A percentile compares a stretch with the other conserved stretches of the same genome.
Evolutionary conservation across 1,140 invertebrate species (phyloP).

Genomic region (Cecropterus lyciades): DNA sequence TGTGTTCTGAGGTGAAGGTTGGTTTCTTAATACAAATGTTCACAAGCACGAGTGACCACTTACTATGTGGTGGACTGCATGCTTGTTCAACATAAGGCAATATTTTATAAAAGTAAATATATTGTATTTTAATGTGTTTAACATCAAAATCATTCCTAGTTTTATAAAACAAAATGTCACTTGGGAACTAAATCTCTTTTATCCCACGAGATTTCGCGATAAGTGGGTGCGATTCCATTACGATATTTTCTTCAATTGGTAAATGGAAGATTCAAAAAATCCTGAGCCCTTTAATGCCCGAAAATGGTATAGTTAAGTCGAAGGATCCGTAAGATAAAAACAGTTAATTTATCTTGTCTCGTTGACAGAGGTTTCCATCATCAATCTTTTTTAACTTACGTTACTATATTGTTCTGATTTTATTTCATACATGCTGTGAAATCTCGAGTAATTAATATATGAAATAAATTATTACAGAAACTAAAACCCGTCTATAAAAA

Average conservation of each 20-base stretch:
- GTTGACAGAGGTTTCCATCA: background rate
- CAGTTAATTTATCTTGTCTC: conserved; percentile 19
- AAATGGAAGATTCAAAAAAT: conserved; percentile 20
- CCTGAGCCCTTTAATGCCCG: conserved; percentile 1
- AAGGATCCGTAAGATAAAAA: conserved; percentile 10
- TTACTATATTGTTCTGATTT: background rate
- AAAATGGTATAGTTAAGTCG: background rate
- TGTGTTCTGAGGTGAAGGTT: too few relatives aligned
- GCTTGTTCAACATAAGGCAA: too few relatives aligned
- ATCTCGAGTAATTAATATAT: background rate
- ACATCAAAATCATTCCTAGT: too few relatives aligned
- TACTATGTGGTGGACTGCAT: too few relatives aligned
- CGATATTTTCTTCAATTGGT: conserved; percentile 10
- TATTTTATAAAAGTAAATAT: too few relatives aligned
- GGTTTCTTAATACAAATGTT: too few relatives aligned
- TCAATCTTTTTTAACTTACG: conserved; percentile 21
- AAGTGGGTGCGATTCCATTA: conserved; percentile 1
- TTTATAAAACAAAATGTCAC: background rate
- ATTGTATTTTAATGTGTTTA: too few relatives aligned
- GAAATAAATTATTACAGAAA: too few relatives aligned
- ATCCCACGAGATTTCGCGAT: conserved; percentile 2
- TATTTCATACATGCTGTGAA: background rate
- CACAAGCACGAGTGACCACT: too few relatives aligned
- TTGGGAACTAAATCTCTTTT: background rate
- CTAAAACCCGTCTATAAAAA: too few relatives aligned